Conservation (phyloP, 2,888 invertebrate species). For the Agrochola lychnidis region DNA sequence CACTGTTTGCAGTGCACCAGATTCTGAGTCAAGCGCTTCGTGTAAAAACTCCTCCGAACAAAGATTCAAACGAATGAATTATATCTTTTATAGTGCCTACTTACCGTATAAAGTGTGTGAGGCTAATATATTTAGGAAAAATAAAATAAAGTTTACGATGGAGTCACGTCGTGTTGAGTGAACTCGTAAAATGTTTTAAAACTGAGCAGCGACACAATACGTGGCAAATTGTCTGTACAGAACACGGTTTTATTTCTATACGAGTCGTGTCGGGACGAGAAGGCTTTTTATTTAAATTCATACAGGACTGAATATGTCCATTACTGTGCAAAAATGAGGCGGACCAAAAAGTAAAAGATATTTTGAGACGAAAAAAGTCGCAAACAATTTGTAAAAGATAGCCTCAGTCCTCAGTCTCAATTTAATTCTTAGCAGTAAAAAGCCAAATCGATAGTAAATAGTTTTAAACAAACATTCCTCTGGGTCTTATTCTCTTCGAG, state of each 20-base stretch:
- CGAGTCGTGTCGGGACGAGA: constrained; percentile 9
- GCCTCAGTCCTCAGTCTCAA: background rate
- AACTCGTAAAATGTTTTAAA: constrained; percentile 37
- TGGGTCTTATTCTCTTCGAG: background rate
- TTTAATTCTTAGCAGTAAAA: background rate
- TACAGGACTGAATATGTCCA: constrained; percentile 24
- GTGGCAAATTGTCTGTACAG: constrained; percentile 21
- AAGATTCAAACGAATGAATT: constrained; percentile 27
- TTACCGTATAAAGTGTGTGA: constrained; percentile 11
- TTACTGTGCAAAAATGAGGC: background rate
- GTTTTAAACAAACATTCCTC: background rate
- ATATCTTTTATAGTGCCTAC: constrained; percentile 9
- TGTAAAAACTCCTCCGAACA: background rate
- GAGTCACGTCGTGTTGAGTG: constrained; percentile 33
- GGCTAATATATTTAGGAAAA: constrained; percentile 45
- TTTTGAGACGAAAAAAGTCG: background rate
- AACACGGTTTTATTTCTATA: constrained; percentile 16
- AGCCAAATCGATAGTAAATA: background rate
- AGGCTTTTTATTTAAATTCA: constrained; percentile 36
- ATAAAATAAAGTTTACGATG: constrained; percentile 53
- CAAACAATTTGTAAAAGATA: background rate
- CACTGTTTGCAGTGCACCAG: too few species aligned
- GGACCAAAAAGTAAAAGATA: background rate
- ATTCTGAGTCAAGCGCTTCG: background rate
- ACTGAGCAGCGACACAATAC: constrained; percentile 29